Evolutionary conservation across 2,797 vertebrate species (phyloP), one percentile per base, ranked within the genome.

Genomic region (Eurystomus glaucurus): DNA sequence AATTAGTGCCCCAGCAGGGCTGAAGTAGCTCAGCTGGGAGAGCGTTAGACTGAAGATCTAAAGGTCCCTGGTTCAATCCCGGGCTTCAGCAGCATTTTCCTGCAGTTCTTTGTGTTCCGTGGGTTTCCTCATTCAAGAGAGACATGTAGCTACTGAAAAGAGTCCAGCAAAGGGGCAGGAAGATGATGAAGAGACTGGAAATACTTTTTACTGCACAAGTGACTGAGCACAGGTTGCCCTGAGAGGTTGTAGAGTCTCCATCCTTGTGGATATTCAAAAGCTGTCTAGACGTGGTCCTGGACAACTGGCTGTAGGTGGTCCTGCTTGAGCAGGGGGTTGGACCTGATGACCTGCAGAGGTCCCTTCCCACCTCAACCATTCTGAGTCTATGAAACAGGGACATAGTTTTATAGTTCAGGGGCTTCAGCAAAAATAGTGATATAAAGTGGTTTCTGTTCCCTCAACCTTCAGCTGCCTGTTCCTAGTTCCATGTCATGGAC

Each of bases 1-100:
- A 71, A 69, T 0, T 0, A 0, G 0, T 0, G 0, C 1, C 0
- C 0, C 0, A 25, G 2, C 16, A 57, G 8, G 0, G 96, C 95
- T 96, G 93, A 96, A 95, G 94, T 95, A 97, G 91, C 95, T 97
- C 93, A 95, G 93, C 18, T 97, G 93, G 90, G 96, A 97, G 92
- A 94, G 92, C 45, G 35, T 95, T 94, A 95, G 95, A 97, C 95
- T 96, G 95, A 95, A 97, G 91, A 93, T 93, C 86, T 94, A 94
- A 94, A 90, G 88, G 83, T 87, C 92, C 82, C 87, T 93, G 87
- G 87, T 93, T 93, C 87, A 87, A 90, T 0, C 91, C 79, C 48
- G 37, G 91, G 91, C 79, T 93, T 93, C 85, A 93, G 85, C 91
- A 93, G 6, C 22, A 6, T 16, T 61, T 78, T 26, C 5, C 29